Percentiles rank a stretch among this genome's conserved stretches.
Evolutionary conservation across 2,113 vertebrate genomes (phyloP).

Genomic region (Brienomyrus brachyistius): DNA sequence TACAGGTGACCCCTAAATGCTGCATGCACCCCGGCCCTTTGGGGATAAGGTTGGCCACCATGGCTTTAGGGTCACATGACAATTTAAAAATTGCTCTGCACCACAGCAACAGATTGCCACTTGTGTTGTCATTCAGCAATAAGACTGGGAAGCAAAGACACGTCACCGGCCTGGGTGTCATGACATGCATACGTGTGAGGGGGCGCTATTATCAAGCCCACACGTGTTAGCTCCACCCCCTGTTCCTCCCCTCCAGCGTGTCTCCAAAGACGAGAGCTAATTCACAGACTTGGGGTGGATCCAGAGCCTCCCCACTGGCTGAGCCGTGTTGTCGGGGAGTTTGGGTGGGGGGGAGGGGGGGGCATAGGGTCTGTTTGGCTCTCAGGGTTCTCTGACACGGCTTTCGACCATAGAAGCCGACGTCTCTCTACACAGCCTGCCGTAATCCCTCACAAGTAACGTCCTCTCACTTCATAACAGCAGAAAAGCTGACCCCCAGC

Average conservation of each 20-base stretch:
- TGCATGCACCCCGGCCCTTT: background rate
- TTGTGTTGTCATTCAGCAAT: background rate
- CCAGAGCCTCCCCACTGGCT: background rate
- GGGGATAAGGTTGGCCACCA: background rate
- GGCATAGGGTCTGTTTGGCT: constrained; percentile 65
- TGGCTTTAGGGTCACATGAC: background rate
- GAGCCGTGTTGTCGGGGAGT: background rate
- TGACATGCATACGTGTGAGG: background rate
- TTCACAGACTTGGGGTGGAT: background rate
- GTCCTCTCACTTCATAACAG: background rate
- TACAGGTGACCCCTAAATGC: background rate
- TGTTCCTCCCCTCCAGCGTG: background rate
- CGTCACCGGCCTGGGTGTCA: background rate
- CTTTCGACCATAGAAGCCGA: constrained; percentile 28
- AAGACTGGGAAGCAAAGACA: background rate
- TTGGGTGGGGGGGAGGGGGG: background rate
- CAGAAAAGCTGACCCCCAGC: background rate
- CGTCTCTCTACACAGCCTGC: constrained; percentile 23
- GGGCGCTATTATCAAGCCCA: background rate
- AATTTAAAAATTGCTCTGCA: background rate
- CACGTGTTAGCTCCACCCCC: background rate
- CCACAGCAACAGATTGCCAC: background rate
- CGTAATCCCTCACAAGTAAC: background rate
- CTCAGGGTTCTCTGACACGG: constrained; percentile 59
- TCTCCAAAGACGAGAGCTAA: background rate